Evolutionary conservation across 2,113 vertebrate species (phyloP).

Genomic region (Danio rerio): GRCz12tu NC_133180.1:25003001-25003500

Average conservation of each 20-base stretch:
- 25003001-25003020: no score
- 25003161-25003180: neutral
- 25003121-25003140: neutral
- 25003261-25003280: slow-evolving; percentile 24
- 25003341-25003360: neutral
- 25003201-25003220: slow-evolving; percentile 12
- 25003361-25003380: neutral
- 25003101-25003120: neutral
- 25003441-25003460: slow-evolving; percentile 5
- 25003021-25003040: no score
- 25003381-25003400: neutral
- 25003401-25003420: neutral
- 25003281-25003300: slow-evolving; percentile 26
- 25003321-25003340: neutral
- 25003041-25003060: no score
- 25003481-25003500: neutral
- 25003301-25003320: neutral
- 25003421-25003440: neutral
- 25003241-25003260: neutral
- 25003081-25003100: neutral
- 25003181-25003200: neutral
- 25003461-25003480: slow-evolving; percentile 61
- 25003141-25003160: neutral
- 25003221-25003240: neutral
- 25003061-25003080: no score